Conservation (phyloP, 2,113 vertebrate genomes). For the Anolis carolinensis region DNA sequence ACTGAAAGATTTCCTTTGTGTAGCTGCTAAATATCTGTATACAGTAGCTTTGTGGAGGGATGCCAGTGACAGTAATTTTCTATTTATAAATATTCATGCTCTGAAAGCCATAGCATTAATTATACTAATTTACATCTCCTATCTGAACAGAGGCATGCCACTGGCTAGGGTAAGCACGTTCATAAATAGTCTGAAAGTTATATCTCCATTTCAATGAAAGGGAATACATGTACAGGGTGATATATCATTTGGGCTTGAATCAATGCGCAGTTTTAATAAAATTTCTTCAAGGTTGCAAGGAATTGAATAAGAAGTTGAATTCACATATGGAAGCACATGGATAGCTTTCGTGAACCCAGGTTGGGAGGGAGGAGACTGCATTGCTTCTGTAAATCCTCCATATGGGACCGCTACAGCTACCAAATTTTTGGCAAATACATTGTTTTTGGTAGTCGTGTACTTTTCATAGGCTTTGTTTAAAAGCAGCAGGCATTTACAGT, state of each 20-base stretch:
- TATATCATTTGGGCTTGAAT: slow-evolving; percentile 77
- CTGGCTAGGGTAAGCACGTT: slow-evolving; percentile 69
- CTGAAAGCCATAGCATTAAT: slow-evolving; percentile 81
- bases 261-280: slow-evolving; percentile 68
- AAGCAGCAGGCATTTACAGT: background rate
- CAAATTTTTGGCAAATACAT: background rate
- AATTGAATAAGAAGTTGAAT: slow-evolving; percentile 48
- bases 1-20: slow-evolving; percentile 68
- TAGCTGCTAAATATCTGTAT: slow-evolving; percentile 73
- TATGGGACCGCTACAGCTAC: background rate
- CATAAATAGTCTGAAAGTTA: slow-evolving; percentile 69
- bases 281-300: slow-evolving; percentile 59
- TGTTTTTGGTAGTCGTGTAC: background rate
- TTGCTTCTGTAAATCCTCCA: background rate
- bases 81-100: slow-evolving; percentile 80
- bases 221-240: slow-evolving; percentile 73
- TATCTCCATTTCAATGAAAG: slow-evolving; percentile 72
- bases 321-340: too few relatives aligned
- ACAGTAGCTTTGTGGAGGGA: slow-evolving; percentile 62
- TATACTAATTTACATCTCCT: slow-evolving; percentile 77
- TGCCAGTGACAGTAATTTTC: slow-evolving; percentile 74
- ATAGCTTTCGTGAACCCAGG: too few relatives aligned
- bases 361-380: too few relatives aligned
- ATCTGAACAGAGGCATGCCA: slow-evolving; percentile 71
- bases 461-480: background rate